Evolutionary conservation across 2,888 invertebrate species (phyloP), one percentile per base, ranked within the genome.

Genomic region (Yponomeuta plumbellus): DNA sequence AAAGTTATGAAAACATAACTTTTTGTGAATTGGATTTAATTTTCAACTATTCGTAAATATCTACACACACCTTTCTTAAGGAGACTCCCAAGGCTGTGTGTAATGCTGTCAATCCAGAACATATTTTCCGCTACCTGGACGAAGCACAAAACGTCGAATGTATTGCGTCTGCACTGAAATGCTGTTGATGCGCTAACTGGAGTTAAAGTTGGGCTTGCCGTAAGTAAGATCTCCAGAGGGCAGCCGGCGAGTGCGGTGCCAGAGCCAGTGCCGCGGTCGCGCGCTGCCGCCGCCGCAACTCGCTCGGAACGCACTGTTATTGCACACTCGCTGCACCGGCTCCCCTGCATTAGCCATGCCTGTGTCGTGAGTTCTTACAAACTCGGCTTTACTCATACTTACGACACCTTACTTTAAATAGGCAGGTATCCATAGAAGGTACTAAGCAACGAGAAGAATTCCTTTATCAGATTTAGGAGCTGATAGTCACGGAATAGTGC

Each of bases 241-340:
- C 17, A 13, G 44, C 44, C 13, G 44, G 44, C 44, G 44, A 17
- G 44, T 52, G 44, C 44, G 44, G 17, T 6, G 5, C 44, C 44
- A 65, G 68, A 70, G 69, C 67, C 72, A 70, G 17, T 26, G 71
- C 70, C 70, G 39, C 65, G 63, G 57, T 13, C 52, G 63, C 57
- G 13, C 57, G 62, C 17, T 26, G 61, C 17, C 44, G 63, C 10
- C 44, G 63, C 20, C 63, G 44, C 40, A 40, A 21, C 44, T 44
- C 40, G 63, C 44, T 63, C 44, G 63, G 63, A 63, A 63, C 63
- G 61, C 63, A 44, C 63, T 63, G 44, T 63, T 63, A 63, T 44
- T 63, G 63, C 61, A 26, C 34, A 23, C 26, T 34, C 61, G 34
- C 11, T 26, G 61, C 63, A 22, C 21, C 22, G 44, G 63, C 63